Evolutionary conservation across 2,797 vertebrate genomes (phyloP).

Genomic region (Phalanger gymnotis): DNA sequence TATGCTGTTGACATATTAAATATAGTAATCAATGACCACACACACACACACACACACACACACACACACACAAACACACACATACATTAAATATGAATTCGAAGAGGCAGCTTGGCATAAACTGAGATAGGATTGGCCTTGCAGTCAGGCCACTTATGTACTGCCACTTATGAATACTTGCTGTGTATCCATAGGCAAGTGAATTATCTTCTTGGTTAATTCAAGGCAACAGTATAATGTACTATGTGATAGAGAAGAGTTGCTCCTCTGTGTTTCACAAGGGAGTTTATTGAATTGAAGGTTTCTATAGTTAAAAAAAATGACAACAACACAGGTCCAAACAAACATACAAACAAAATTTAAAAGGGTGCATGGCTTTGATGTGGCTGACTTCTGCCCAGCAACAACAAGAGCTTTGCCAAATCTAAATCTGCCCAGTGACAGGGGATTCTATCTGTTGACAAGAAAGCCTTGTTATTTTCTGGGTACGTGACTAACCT

Average conservation of each 20-base stretch:
- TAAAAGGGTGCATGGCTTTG: not conserved
- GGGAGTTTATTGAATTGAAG: not conserved
- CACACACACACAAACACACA: not conserved
- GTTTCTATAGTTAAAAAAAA: not conserved
- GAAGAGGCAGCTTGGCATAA: not conserved
- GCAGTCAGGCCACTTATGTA: not conserved
- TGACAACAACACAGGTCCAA: not conserved
- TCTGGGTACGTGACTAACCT: too few species aligned
- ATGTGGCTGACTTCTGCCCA: too few species aligned
- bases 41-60: not conserved
- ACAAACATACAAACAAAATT: not conserved
- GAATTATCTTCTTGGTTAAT: not conserved
- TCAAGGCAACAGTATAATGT: not conserved
- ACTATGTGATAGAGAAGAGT: not conserved
- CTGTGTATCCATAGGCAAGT: not conserved
- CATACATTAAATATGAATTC: not conserved
- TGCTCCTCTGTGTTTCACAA: not conserved
- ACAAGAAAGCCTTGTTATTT: too few species aligned
- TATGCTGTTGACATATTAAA: not conserved
- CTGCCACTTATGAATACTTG: not conserved
- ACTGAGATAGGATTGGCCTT: not conserved
- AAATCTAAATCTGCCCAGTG: too few species aligned
- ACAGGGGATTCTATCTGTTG: too few species aligned
- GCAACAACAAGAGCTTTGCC: too few species aligned
- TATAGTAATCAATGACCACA: not conserved